phyloP scores from a whole-genome alignment of 1,140 invertebrate species.

The Ylistrum balloti region DNA sequence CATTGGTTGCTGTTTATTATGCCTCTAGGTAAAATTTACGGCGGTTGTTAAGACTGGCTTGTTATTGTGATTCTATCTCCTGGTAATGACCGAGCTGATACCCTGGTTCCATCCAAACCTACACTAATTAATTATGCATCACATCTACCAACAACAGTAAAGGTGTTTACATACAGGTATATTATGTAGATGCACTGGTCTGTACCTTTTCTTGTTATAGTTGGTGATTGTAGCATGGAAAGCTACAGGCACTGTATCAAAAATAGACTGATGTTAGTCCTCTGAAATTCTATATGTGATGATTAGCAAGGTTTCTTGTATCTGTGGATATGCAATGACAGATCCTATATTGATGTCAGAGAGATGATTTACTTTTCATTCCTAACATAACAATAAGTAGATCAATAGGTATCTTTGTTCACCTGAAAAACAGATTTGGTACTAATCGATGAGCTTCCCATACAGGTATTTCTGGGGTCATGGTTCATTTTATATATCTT shows the following conservation, averaged over 20 bases:
- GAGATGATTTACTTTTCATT: neutral
- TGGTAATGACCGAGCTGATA: conserved; percentile 16
- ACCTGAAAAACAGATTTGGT: neutral
- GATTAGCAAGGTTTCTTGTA: too few species aligned
- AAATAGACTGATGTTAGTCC: neutral
- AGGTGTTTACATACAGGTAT: neutral
- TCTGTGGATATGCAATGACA: too few species aligned
- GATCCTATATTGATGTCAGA: neutral
- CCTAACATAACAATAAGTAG: neutral
- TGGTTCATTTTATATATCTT: too few species aligned
- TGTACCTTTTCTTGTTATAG: neutral
- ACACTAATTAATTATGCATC: neutral
- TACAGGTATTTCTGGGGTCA: neutral
- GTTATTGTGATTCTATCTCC: conserved; percentile 41
- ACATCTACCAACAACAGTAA: neutral
- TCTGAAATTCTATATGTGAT: neutral
- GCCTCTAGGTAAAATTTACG: conserved; percentile 12
- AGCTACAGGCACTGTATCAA: neutral
- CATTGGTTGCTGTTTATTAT: conserved; percentile 26
- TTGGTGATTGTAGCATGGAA: neutral
- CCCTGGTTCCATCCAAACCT: neutral
- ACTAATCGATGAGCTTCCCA: neutral
- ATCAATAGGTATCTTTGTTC: neutral
- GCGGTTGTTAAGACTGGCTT: conserved; percentile 13
- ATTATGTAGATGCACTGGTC: neutral